Percentiles rank a stretch among this genome's conserved stretches.
Evolutionary conservation across 2,113 vertebrate species (phyloP).

Genomic region (Colius striatus): DNA sequence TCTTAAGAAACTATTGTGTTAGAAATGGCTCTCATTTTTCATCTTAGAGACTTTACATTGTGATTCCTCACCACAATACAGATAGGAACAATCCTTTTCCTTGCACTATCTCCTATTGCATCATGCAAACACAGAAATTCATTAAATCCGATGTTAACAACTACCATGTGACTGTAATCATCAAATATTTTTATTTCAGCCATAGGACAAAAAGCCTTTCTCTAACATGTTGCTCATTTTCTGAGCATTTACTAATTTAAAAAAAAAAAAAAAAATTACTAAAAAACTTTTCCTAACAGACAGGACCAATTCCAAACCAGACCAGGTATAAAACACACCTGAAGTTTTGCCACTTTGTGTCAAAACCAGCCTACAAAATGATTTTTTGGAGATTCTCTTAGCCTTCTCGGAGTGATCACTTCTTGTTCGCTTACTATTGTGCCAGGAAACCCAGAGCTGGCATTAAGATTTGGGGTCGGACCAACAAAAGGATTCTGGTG

Average conservation of each 20-base stretch:
- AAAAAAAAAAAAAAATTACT: too few relatives aligned
- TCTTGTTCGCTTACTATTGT: background rate
- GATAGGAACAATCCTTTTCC: background rate
- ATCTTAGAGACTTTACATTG: background rate
- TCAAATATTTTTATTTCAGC: background rate
- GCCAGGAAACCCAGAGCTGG: background rate
- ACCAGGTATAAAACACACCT: background rate
- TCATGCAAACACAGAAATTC: background rate
- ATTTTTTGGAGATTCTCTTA: background rate
- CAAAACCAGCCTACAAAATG: background rate
- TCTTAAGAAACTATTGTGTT: background rate
- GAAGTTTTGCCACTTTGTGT: background rate
- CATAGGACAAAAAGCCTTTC: background rate
- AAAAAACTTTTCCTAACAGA: background rate
- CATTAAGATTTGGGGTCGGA: background rate
- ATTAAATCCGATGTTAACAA: background rate
- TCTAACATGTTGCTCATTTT: background rate
- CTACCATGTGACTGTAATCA: background rate
- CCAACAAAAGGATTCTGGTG: background rate
- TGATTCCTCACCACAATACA: background rate
- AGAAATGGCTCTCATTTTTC: background rate
- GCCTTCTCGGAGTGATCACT: background rate
- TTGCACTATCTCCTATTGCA: background rate
- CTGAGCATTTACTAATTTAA: background rate
- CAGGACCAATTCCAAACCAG: background rate